These are phyloP conservation scores for Cyanocitta stelleri DNA, from an alignment of 2,113 vertebrate genomes.

Conservation along the genomic window DNA sequence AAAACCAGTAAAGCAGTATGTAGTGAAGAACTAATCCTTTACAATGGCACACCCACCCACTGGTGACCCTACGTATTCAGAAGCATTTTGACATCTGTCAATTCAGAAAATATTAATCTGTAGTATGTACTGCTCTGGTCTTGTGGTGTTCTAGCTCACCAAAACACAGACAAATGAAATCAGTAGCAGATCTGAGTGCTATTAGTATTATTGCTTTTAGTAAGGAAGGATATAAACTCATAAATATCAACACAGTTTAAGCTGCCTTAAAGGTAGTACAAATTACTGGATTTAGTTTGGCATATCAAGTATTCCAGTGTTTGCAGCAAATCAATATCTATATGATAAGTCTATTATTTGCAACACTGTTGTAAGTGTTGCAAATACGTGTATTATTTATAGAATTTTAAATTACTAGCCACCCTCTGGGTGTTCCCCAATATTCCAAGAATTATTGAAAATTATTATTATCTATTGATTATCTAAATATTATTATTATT, in stretches of 20 bases:
- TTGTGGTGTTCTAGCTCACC: neutral
- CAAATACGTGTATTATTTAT: neutral
- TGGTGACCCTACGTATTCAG: neutral
- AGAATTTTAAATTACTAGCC: neutral
- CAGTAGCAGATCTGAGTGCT: neutral
- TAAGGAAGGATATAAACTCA: neutral
- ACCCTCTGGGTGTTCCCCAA: neutral
- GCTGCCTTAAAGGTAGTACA: neutral
- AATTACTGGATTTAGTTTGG: neutral
- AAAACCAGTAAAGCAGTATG: neutral
- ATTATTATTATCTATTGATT: no score
- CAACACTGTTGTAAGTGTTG: neutral
- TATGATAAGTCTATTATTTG: neutral
- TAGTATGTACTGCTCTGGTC: neutral
- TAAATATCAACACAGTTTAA: neutral
- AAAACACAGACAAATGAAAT: neutral
- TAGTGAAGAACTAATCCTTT: neutral
- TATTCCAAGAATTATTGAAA: neutral
- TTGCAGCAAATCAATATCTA: neutral
- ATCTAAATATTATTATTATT: no score
- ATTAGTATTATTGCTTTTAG: neutral
- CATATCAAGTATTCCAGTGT: neutral
- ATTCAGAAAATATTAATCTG: neutral
- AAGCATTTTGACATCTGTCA: neutral
- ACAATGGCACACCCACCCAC: neutral